A percentile compares a stretch with the other conserved stretches of the same genome.
Conservation (phyloP, 2,113 vertebrate species). For the Menidia beryllina region DNA sequence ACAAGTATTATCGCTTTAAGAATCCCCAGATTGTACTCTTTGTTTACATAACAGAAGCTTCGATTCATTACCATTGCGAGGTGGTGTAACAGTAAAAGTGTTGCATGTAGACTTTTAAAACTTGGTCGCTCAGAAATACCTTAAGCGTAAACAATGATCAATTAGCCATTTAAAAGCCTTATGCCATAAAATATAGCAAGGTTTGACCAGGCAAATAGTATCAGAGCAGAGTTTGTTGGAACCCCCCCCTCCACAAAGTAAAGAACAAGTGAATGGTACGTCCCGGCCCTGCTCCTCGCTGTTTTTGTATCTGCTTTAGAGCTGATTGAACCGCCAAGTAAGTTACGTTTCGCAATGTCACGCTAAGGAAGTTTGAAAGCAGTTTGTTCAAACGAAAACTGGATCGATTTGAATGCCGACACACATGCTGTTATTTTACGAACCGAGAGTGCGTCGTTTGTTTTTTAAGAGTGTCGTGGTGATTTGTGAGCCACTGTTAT, state of each 20-base stretch:
- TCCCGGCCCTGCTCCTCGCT: constrained; percentile 76
- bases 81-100: background rate
- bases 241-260: constrained; percentile 67
- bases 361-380: constrained; percentile 64
- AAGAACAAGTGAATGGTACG: constrained; percentile 74
- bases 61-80: constrained; percentile 27
- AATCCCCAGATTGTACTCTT: constrained; percentile 80
- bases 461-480: constrained; percentile 60
- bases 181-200: background rate
- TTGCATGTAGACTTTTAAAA: fast-evolving
- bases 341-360: constrained; percentile 70
- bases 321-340: constrained; percentile 75
- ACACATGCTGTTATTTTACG: constrained; percentile 16
- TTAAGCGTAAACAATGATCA: fast-evolving
- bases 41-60: constrained; percentile 86
- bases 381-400: constrained; percentile 27
- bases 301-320: constrained; percentile 80
- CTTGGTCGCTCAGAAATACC: background rate
- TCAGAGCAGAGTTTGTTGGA: background rate
- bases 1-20: constrained; percentile 73
- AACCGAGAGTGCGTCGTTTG: constrained; percentile 57
- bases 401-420: background rate
- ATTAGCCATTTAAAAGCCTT: fast-evolving
- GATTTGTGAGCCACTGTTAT: constrained; percentile 46
- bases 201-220: background rate